Evolutionary conservation across 2,797 vertebrate genomes (phyloP), one percentile per base, ranked within the genome.

Genomic region (Microtus agrestis): DNA sequence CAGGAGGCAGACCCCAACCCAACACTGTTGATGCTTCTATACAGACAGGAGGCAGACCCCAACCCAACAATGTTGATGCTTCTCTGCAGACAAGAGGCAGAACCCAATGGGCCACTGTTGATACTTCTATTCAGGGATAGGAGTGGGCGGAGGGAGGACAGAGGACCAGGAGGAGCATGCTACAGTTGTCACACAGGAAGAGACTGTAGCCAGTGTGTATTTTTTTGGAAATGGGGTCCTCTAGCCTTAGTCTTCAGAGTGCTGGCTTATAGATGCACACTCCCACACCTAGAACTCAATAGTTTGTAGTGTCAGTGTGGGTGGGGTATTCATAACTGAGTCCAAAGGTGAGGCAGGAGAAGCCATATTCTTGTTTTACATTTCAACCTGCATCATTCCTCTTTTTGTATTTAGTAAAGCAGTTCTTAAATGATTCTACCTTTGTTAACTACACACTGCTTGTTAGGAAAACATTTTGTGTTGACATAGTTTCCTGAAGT

Each of bases 341-440:
- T 21, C 79, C 59, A 69, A 43, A 88, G 59, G 25, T 78, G 21
- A 6, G 17, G 59, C n/a, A 19, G 5, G 43, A 93, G 65, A 65
- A 71, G 37, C 77, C 56, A 34, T 90, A 21, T 23, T 37, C 76
- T 65, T 61, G 31, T 77, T 65, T 92, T 43, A 73, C 0, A 1
- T 79, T 96, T 76, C 8, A 56, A 1, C 34, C 31, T 43, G 2
- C 17, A 43, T 90, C 63, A 12, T 89, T 87, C 74, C 48, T 25
- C 29, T 17, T 94, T 69, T 77, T 51, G 23, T 73, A 71, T 63
- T 92, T 69, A 88, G 73, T 79, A 21, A 80, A 91, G n/a, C 86
- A 51, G 78, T 63, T 65, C 76, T 94, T 67, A 89, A 91, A 73
- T 77, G 6, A 29, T 43, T 73, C 37, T 31, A n/a, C 27, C 59